Conservation (phyloP, 2,797 vertebrate species). For the Siniperca obscura region DNA sequence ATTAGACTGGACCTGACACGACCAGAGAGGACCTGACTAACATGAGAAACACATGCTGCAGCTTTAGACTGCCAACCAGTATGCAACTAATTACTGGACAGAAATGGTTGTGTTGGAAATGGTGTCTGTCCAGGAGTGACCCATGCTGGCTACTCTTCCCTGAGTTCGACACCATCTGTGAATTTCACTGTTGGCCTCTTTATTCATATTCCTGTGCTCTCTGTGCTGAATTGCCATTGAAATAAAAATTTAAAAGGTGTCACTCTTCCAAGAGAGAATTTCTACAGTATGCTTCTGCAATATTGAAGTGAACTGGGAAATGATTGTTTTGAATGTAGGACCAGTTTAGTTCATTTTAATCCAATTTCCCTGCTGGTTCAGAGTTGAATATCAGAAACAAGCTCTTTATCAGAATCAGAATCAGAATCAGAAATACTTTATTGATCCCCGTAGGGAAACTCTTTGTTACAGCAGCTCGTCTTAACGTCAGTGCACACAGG, state of each 20-base stretch:
- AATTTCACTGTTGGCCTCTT: conserved; percentile 4
- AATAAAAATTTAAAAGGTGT: neutral
- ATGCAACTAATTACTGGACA: neutral
- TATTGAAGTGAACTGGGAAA: neutral
- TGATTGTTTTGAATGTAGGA: neutral
- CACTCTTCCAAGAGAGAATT: neutral
- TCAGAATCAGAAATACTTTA: too few relatives aligned
- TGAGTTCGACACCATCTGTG: conserved; percentile 2
- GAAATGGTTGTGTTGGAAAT: neutral
- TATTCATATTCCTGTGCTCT: neutral
- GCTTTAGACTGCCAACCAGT: neutral
- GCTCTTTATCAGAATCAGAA: too few relatives aligned
- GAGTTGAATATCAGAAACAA: neutral
- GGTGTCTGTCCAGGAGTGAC: conserved; percentile 7
- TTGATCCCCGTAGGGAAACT: too few relatives aligned
- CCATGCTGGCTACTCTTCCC: neutral
- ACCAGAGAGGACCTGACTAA: neutral
- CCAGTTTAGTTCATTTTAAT: neutral
- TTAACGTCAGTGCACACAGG: too few relatives aligned
- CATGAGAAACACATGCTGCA: neutral
- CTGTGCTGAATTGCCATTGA: neutral
- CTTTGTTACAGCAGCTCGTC: too few relatives aligned
- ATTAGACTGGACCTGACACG: neutral
- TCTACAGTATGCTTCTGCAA: neutral
- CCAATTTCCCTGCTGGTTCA: neutral